These are phyloP conservation scores for Cheilosia grossa DNA, from an alignment of 2,888 invertebrate genomes.

Conservation along the genomic window DNA sequence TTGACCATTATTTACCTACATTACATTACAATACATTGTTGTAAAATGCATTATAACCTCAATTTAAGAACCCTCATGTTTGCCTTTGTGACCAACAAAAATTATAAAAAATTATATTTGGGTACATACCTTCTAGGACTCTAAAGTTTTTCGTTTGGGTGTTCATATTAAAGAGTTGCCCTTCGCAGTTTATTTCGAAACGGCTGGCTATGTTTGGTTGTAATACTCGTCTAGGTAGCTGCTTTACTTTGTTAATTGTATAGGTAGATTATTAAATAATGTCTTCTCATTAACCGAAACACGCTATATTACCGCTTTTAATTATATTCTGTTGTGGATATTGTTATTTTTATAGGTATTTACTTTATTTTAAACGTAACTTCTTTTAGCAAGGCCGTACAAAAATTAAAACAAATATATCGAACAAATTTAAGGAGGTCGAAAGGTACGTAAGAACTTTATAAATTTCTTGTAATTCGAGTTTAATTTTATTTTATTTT, in stretches of 20 bases:
- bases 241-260: constrained; percentile 9
- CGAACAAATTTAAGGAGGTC: constrained; percentile 68
- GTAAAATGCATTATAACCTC: too few species aligned
- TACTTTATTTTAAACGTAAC: constrained; percentile 50
- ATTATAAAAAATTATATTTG: background rate
- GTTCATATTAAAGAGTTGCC: constrained; percentile 79
- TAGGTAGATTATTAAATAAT: background rate
- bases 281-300: constrained; percentile 39
- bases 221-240: constrained; percentile 76
- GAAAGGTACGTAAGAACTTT: constrained; percentile 73
- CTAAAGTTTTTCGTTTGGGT: constrained; percentile 83
- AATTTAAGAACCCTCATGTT: too few species aligned
- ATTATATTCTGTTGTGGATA: constrained; percentile 27
- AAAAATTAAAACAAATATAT: constrained; percentile 59
- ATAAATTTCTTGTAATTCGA: constrained; percentile 58
- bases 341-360: constrained; percentile 31
- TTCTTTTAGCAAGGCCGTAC: constrained; percentile 60
- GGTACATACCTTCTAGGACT: constrained; percentile 81
- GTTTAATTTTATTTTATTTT: constrained; percentile 49
- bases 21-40: too few species aligned
- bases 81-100: background rate
- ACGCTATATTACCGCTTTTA: constrained; percentile 27
- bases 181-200: constrained; percentile 52
- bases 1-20: too few species aligned
- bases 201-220: constrained; percentile 82